These are phyloP conservation scores for Batillaria attramentaria DNA, from an alignment of 1,140 invertebrate genomes.

Conservation along the genomic window DNA sequence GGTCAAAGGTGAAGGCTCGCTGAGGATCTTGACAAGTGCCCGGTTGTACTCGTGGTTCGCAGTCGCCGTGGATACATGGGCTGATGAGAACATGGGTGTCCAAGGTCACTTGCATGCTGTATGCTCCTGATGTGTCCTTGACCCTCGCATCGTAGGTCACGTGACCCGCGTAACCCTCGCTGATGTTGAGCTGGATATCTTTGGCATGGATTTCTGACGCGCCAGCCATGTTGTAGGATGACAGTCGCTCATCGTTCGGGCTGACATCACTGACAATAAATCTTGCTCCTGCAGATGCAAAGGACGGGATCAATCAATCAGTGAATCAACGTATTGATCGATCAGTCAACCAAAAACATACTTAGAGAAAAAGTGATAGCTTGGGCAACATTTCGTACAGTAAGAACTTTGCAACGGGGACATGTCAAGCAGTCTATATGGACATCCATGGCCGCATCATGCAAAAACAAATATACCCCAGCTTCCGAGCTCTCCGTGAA, in stretches of 20 bases:
- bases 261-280: neutral
- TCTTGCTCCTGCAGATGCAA: neutral
- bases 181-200: neutral
- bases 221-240: neutral
- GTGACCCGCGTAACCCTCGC: neutral
- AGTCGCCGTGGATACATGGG: conserved; percentile 16
- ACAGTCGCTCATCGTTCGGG: neutral
- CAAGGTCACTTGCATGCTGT: conserved; percentile 16
- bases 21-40: conserved; percentile 29
- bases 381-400: too few relatives aligned
- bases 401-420: too few relatives aligned
- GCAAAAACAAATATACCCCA: too few relatives aligned
- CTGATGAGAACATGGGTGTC: neutral
- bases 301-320: too few relatives aligned
- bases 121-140: conserved; percentile 7
- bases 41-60: neutral
- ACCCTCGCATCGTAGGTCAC: conserved; percentile 18
- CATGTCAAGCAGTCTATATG: too few relatives aligned
- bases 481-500: too few relatives aligned
- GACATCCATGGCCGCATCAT: too few relatives aligned
- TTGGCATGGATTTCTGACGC: neutral
- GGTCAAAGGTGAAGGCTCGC: conserved; percentile 35
- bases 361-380: too few relatives aligned
- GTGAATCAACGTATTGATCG: too few relatives aligned
- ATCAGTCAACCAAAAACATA: too few relatives aligned